Base-by-base conservation (phyloP, 2,888 invertebrate species). In the Linnaemya vulpina region DNA sequence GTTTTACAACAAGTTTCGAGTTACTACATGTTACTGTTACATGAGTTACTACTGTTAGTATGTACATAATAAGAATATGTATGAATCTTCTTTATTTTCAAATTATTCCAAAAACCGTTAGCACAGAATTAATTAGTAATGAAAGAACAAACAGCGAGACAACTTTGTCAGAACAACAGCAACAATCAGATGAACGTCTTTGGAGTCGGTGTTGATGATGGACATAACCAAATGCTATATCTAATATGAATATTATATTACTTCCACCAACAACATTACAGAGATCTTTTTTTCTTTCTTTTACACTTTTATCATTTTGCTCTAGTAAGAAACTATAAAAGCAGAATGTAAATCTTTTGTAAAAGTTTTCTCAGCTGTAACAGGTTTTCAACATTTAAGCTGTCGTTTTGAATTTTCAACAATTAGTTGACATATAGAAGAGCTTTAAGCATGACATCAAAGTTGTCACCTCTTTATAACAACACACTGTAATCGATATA, bases 381-480 rank as follows among this genome's bases (percentile, higher is more conserved):
- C 88, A 87, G 86, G 87, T 86, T 87, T 88, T 86, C 86, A 83
- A 87, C 87, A 88, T 88, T 88, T 87, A 88, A 88, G 86, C 87
- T 87, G 84, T 77, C 84, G 83, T 86, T 87, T 86, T 82, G 84
- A 85, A 83, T 85, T 85, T 84, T 70, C 71, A 70, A 65, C 73
- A 79, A 86, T 73, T 83, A 87, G 87, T 87, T 84, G 84, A 79
- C 71, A 81, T 80, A 73, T 46, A 82, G 25, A 53, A 78, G 82
- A 82, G 85, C 85, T 79, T 74, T 76, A 65, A 78, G 79, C 78
- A 82, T 71, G 82, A 77, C 82, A 83, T 71, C 35, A 77, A 55
- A 71, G 17, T 35, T 65, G 71, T 22, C 65, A 25, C 15, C 15
- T 58, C 55, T 22, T 13, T 10, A 20, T 53, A 67, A 20, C n/a